A percentile compares a stretch with the other conserved stretches of the same genome.
Evolutionary conservation across 1,140 invertebrate genomes (phyloP).

Genomic region (Arctopsyche grandis): DNA sequence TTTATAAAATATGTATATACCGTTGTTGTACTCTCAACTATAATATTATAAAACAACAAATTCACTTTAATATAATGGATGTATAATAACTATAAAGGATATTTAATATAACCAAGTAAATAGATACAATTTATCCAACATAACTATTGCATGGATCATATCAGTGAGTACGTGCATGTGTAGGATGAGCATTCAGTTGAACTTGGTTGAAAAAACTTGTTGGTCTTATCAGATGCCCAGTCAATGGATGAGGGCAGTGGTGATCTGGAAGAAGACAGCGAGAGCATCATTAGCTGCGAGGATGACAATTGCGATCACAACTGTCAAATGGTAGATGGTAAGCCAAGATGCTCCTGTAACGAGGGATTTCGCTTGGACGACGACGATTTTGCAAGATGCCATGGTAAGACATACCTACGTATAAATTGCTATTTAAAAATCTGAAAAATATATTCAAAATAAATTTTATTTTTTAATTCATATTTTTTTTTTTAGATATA

Average conservation of each 20-base stretch:
- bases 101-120: too few relatives aligned
- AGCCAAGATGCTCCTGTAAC: slow-evolving; percentile 57
- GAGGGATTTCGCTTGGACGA: slow-evolving; percentile 57
- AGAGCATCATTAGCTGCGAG: slow-evolving; percentile 36
- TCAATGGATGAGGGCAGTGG: slow-evolving; percentile 7
- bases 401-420: slow-evolving; percentile 52
- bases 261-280: slow-evolving; percentile 2
- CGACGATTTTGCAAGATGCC: slow-evolving; percentile 56
- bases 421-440: not conserved
- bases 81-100: too few relatives aligned
- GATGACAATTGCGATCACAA: slow-evolving; percentile 57
- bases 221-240: slow-evolving; percentile 9
- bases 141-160: not conserved
- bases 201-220: not conserved
- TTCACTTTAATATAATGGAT: too few relatives aligned
- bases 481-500: slow-evolving; percentile 66
- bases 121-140: not conserved
- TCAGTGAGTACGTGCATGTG: not conserved
- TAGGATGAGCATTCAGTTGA: not conserved
- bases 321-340: slow-evolving; percentile 57
- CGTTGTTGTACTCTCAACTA: too few relatives aligned
- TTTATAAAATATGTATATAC: too few relatives aligned
- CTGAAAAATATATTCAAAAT: slow-evolving; percentile 16
- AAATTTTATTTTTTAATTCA: not conserved
- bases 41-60: too few relatives aligned